A percentile compares a stretch with the other conserved stretches of the same genome.
phyloP scores from a whole-genome alignment of 2,797 vertebrate genomes.

The Otolemur crassicaudatus region DNA sequence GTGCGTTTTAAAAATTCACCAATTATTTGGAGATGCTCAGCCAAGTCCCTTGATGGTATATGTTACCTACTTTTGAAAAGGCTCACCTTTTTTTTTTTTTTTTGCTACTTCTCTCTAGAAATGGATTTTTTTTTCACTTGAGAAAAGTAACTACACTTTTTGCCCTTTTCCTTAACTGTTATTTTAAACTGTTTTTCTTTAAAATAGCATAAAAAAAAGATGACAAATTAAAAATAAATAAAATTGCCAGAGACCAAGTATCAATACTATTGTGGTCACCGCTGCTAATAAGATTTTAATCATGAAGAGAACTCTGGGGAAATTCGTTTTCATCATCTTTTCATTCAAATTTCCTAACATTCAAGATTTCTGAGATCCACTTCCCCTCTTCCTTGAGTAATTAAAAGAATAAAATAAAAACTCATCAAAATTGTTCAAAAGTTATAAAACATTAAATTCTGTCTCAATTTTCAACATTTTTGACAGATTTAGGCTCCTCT shows the following conservation, averaged over 20 bases:
- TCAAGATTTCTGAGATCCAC: background rate
- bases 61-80: background rate
- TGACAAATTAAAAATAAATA: conserved; percentile 46
- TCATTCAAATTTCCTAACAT: background rate
- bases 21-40: background rate
- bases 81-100: background rate
- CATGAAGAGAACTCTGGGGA: background rate
- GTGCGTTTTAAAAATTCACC: background rate
- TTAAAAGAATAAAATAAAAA: background rate
- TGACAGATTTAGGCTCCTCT: background rate
- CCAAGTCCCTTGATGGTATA: background rate
- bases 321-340: background rate
- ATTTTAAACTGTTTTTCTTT: conserved; percentile 44
- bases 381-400: background rate
- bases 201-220: background rate
- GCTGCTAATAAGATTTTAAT: background rate
- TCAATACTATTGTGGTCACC: background rate
- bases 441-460: background rate
- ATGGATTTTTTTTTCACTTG: background rate
- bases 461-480: conserved; percentile 6
- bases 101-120: background rate
- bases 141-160: background rate
- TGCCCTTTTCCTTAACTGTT: background rate
- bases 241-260: background rate
- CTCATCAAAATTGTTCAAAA: background rate